Conservation (phyloP, 2,113 vertebrate species). For the Boleophthalmus pectinirostris region DNA sequence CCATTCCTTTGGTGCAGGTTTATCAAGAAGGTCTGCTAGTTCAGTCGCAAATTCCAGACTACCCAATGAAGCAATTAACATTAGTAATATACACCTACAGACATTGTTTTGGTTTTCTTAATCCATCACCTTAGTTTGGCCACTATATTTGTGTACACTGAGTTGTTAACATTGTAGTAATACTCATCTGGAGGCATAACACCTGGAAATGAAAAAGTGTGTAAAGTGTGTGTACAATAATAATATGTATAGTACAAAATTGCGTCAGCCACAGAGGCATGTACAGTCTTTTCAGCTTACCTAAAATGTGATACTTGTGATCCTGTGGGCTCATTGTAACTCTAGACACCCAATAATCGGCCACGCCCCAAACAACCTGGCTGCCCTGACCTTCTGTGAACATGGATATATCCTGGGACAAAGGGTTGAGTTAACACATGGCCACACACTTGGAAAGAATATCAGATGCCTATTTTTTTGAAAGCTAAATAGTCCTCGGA, state of each 20-base stretch:
- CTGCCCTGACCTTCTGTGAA: slow-evolving; percentile 84
- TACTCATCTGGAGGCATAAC: slow-evolving; percentile 97
- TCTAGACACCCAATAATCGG: slow-evolving; percentile 93
- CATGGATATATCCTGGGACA: slow-evolving; percentile 84
- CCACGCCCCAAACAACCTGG: slow-evolving; percentile 83
- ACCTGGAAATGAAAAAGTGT: slow-evolving; percentile 68
- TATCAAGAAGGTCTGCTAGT: slow-evolving; percentile 79
- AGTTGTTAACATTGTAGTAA: slow-evolving; percentile 84
- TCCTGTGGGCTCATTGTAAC: slow-evolving; percentile 83
- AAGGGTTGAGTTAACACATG: slow-evolving; percentile 7
- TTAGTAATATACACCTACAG: neutral
- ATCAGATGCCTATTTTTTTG: neutral
- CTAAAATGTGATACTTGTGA: slow-evolving; percentile 83
- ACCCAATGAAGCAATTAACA: slow-evolving; percentile 9
- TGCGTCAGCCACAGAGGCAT: neutral
- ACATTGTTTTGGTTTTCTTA: neutral
- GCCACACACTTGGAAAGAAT: neutral
- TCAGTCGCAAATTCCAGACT: slow-evolving; percentile 87
- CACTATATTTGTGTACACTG: slow-evolving; percentile 89
- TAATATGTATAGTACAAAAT: neutral
- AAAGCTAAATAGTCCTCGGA: neutral
- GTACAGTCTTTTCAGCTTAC: slow-evolving; percentile 60
- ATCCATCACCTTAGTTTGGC: slow-evolving; percentile 81
- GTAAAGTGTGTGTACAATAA: neutral
- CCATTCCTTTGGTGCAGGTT: slow-evolving; percentile 81